phyloP scores from a whole-genome alignment of 2,113 vertebrate species.

The Pollachius pollachius region DNA sequence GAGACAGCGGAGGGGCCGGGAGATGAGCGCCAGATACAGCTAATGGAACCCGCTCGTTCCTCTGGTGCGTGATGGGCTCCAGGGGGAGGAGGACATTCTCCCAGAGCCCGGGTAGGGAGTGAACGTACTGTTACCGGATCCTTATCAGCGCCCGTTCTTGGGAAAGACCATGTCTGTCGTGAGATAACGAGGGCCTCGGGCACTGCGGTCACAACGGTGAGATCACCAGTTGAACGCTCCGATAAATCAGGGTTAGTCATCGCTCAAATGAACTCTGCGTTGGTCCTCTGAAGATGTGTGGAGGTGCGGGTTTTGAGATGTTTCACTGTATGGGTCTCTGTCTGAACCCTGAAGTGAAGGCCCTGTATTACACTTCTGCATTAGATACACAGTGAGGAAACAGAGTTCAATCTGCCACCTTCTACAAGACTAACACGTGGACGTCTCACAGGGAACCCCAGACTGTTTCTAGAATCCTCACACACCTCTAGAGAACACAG shows the following conservation, averaged over 20 bases:
- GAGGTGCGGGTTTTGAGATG: no score
- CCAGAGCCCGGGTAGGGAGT: slow-evolving; percentile 9
- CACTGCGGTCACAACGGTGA: slow-evolving; percentile 14
- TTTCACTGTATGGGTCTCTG: no score
- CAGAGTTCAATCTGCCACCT: no score
- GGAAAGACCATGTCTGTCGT: slow-evolving; percentile 35
- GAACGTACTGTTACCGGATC: slow-evolving; percentile 33
- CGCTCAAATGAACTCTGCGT: no score
- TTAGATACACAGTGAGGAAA: no score
- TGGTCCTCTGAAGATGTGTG: no score
- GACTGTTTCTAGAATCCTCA: no score
- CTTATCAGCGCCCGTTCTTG: slow-evolving; percentile 35
- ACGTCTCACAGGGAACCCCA: no score
- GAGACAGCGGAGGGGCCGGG: slow-evolving; percentile 26
- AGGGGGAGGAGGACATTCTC: slow-evolving; percentile 35
- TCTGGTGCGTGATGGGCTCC: slow-evolving; percentile 47
- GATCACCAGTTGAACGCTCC: slow-evolving; percentile 2
- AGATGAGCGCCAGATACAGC: slow-evolving; percentile 51
- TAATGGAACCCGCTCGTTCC: slow-evolving; percentile 41
- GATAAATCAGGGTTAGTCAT: slow-evolving; percentile 19
- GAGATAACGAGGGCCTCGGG: slow-evolving; percentile 16
- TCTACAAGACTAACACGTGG: no score
- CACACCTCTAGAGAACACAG: no score
- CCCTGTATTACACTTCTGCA: no score
- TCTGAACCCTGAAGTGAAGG: no score